These are phyloP conservation scores for Sebastes matsubarae DNA, from an alignment of 2,797 vertebrate genomes.

Conservation along the genomic window DNA sequence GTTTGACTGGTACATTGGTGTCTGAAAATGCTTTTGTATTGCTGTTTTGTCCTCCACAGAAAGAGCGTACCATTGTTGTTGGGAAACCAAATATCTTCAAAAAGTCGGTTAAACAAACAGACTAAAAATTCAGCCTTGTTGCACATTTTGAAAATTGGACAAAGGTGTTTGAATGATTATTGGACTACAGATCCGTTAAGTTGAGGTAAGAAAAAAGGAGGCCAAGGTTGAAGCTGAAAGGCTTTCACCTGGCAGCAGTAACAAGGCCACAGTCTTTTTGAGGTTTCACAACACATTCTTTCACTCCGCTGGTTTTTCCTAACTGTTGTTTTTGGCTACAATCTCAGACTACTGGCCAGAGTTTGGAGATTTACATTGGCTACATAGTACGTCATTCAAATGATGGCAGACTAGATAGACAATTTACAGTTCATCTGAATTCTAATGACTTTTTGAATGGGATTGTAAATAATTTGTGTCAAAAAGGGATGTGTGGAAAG, in stretches of 20 bases:
- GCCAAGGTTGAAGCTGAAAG: conserved; percentile 13
- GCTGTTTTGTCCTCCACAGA: background rate
- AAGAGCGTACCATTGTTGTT: background rate
- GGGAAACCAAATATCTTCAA: background rate
- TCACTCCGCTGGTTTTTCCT: conserved; percentile 40
- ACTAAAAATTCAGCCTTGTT: background rate
- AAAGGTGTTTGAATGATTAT: background rate
- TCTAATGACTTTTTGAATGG: conserved; percentile 21
- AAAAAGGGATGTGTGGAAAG: conserved; percentile 2
- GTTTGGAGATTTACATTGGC: conserved; percentile 32
- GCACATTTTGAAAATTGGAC: background rate
- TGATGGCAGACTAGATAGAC: conserved; percentile 12
- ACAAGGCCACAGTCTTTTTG: conserved; percentile 5
- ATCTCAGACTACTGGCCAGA: conserved; percentile 28
- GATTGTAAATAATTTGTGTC: conserved; percentile 14
- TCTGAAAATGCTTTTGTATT: background rate
- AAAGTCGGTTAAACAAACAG: background rate
- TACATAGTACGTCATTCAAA: conserved; percentile 7
- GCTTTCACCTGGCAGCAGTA: conserved; percentile 18
- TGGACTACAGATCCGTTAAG: background rate
- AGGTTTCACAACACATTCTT: conserved; percentile 58
- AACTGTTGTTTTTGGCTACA: conserved; percentile 56
- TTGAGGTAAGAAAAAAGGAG: background rate
- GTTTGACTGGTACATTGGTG: background rate
- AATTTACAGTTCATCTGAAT: conserved; percentile 20